These are phyloP conservation scores for Trichomalopsis sarcophagae DNA, from an alignment of 1,140 invertebrate species.

Conservation along the genomic window DNA sequence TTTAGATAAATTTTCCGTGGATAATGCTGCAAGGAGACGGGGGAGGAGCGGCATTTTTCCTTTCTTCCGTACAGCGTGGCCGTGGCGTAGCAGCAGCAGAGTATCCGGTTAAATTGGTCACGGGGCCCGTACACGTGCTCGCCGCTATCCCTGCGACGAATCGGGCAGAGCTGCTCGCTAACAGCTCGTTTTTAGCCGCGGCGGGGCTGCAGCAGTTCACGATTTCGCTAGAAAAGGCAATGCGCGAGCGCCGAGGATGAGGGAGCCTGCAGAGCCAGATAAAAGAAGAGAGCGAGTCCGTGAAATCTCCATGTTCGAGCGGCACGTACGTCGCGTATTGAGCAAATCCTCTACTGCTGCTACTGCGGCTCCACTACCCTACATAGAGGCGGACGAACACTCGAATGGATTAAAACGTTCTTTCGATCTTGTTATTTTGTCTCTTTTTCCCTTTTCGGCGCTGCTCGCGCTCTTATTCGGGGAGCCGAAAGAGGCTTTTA, in stretches of 20 bases:
- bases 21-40: slow-evolving; percentile 41
- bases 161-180: slow-evolving; percentile 51
- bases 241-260: neutral
- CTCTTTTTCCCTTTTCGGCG: neutral
- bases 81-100: slow-evolving; percentile 6
- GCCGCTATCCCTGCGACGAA: slow-evolving; percentile 68
- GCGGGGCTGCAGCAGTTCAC: neutral
- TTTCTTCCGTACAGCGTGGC: neutral
- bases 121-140: slow-evolving; percentile 65
- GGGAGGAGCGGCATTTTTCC: slow-evolving; percentile 25
- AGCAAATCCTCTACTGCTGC: neutral
- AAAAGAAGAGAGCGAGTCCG: neutral
- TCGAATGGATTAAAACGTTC: slow-evolving; percentile 35
- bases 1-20: slow-evolving; percentile 34
- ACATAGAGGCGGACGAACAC: neutral
- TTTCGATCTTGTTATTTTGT: neutral
- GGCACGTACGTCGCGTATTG: neutral
- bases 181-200: slow-evolving; percentile 7
- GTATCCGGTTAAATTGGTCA: slow-evolving; percentile 74
- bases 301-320: neutral
- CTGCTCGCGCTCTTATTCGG: too few relatives aligned
- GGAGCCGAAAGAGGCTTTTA: neutral
- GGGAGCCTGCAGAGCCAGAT: neutral
- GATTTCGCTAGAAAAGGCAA: slow-evolving; percentile 5
- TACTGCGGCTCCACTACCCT: too few relatives aligned